Percentiles rank a stretch among this genome's conserved stretches.
phyloP scores from a whole-genome alignment of 2,888 invertebrate species.

The Hipparchia semele region DNA sequence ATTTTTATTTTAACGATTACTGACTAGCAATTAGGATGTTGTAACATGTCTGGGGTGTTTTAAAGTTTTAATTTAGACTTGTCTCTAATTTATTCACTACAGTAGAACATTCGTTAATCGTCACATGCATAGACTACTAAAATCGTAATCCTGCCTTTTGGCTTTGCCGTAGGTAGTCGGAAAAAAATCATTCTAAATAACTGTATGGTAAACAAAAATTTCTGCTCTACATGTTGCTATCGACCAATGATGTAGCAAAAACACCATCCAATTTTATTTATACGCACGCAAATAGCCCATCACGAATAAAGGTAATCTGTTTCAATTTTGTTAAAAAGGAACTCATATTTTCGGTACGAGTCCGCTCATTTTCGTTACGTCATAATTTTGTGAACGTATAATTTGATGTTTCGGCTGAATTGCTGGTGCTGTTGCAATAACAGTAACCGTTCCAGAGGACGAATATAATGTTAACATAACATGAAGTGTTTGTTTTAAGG shows the following conservation, averaged over 20 bases:
- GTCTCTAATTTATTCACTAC: no score
- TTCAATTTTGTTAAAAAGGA: constrained; percentile 64
- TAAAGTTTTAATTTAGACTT: no score
- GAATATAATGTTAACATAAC: constrained; percentile 9
- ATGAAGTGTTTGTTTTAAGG: constrained; percentile 51
- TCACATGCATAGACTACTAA: no score
- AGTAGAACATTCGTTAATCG: no score
- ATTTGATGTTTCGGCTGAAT: constrained; percentile 57
- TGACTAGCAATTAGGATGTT: no score
- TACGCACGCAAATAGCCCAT: constrained; percentile 66
- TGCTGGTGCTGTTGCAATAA: constrained; percentile 53
- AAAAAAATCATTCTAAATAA: background rate
- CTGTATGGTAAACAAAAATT: no score
- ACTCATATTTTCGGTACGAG: constrained; percentile 51
- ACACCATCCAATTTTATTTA: constrained; percentile 53
- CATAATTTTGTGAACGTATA: constrained; percentile 50
- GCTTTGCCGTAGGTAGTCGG: no score
- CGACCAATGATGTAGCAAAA: constrained; percentile 50
- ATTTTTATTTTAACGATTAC: no score
- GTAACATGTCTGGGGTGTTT: no score
- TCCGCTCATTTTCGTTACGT: constrained; percentile 54
- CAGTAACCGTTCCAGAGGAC: constrained; percentile 10
- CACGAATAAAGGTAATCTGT: constrained; percentile 60
- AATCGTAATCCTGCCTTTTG: no score
- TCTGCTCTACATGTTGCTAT: constrained; percentile 9